Evolutionary conservation across 2,113 vertebrate genomes (phyloP).

Genomic region (Paralichthys olivaceus): DNA sequence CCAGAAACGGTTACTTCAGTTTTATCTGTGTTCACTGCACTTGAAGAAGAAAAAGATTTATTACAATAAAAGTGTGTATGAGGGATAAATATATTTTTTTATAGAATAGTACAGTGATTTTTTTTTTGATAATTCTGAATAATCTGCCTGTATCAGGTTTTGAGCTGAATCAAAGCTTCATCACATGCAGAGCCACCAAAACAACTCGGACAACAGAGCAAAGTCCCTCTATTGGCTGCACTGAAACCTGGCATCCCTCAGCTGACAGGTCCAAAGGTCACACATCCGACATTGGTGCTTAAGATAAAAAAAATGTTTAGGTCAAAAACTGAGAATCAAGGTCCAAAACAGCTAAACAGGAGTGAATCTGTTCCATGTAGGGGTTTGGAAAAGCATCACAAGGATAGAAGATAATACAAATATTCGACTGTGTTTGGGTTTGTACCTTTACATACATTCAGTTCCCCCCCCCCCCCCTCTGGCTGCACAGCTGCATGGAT

Average conservation of each 20-base stretch:
- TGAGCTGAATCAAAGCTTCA: not conserved
- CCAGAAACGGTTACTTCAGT: too few relatives aligned
- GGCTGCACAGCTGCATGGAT: not conserved
- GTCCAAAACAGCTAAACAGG: not conserved
- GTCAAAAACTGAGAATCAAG: not conserved
- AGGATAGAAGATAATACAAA: not conserved
- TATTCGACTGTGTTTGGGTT: not conserved
- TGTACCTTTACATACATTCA: not conserved
- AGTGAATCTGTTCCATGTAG: not conserved
- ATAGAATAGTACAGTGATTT: too few relatives aligned
- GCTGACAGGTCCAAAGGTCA: slow-evolving; percentile 39
- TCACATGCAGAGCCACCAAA: too few relatives aligned
- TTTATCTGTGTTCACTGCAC: too few relatives aligned
- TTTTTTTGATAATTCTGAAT: too few relatives aligned
- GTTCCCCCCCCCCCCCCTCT: not conserved
- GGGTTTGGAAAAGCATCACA: not conserved
- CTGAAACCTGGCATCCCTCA: slow-evolving; percentile 10
- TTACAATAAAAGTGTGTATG: too few relatives aligned
- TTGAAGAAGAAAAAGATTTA: too few relatives aligned
- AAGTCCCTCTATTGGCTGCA: slow-evolving; percentile 51
- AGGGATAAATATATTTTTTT: too few relatives aligned
- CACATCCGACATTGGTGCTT: not conserved
- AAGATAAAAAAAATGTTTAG: slow-evolving; percentile 1
- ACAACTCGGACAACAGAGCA: not conserved
- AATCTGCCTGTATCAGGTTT: not conserved